Percentiles rank a stretch among this genome's conserved stretches.
phyloP scores from a whole-genome alignment of 2,113 vertebrate genomes.

The Lampris incognitus region DNA sequence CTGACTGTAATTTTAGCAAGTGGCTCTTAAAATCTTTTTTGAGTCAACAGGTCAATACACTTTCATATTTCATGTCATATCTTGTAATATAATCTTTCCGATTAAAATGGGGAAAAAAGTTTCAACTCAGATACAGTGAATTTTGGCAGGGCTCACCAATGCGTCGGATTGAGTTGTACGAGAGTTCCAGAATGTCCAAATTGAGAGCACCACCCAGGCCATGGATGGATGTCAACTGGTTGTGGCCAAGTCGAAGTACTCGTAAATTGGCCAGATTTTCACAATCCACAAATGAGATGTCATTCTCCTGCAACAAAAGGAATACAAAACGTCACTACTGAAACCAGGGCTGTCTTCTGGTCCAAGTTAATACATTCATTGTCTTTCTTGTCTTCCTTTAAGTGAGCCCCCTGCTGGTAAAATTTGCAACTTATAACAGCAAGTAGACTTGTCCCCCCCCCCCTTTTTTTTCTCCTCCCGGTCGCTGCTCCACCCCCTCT shows the following conservation, averaged over 20 bases:
- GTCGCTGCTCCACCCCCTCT: no score
- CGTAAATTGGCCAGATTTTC: conserved; percentile 85
- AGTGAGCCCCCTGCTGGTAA: no score
- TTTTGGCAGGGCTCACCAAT: conserved; percentile 84
- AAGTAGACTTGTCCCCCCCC: no score
- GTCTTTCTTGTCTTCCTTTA: no score
- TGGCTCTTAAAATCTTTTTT: no score
- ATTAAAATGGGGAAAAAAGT: not conserved
- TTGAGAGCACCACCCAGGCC: conserved; percentile 88
- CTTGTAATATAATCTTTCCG: no score
- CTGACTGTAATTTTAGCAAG: no score
- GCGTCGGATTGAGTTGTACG: conserved; percentile 90
- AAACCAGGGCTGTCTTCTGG: not conserved
- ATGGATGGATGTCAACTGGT: conserved; percentile 87
- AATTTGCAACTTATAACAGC: no score
- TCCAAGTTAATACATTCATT: no score
- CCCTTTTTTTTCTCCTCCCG: no score
- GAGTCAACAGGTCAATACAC: not conserved
- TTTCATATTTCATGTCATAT: not conserved
- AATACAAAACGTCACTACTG: not conserved
- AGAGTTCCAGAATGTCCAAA: conserved; percentile 88
- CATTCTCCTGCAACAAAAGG: conserved; percentile 85
- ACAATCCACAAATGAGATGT: conserved; percentile 87
- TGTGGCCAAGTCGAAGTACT: conserved; percentile 87
- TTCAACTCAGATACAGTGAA: not conserved